phyloP scores from a whole-genome alignment of 2,888 invertebrate species.

The Gerris lacustris region DNA sequence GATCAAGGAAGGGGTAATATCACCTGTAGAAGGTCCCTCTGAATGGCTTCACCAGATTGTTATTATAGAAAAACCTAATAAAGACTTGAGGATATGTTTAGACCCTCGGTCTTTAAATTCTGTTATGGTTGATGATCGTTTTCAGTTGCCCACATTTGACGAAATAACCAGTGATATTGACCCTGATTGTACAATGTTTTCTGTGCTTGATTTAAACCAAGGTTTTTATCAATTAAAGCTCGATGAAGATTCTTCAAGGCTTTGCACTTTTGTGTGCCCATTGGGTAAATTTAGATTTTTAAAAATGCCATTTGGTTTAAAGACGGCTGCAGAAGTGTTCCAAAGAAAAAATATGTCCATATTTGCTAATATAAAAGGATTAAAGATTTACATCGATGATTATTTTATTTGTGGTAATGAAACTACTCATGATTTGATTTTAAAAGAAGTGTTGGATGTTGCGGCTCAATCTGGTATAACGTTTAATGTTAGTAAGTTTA shows the following conservation, averaged over 20 bases:
- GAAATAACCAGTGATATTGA: conserved; percentile 30
- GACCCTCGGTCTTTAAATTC: conserved; percentile 33
- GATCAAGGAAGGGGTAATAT: too few relatives aligned
- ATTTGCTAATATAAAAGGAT: conserved; percentile 25
- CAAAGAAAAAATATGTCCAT: conserved; percentile 24
- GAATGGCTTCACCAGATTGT: too few relatives aligned
- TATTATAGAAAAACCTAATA: conserved; percentile 25
- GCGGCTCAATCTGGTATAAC: conserved; percentile 6
- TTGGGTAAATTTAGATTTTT: conserved; percentile 32
- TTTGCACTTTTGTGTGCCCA: conserved; percentile 32
- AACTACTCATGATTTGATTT: conserved; percentile 28
- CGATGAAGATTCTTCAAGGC: conserved; percentile 28
- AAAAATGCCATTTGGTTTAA: conserved; percentile 32
- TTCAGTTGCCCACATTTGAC: conserved; percentile 31
- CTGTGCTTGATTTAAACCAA: conserved; percentile 22
- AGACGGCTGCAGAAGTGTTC: conserved; percentile 32
- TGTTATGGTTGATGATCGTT: conserved; percentile 29
- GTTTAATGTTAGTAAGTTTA: conserved; percentile 16
- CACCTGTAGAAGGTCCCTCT: too few relatives aligned
- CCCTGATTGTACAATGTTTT: conserved; percentile 19
- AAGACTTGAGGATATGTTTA: conserved; percentile 32
- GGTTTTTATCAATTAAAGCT: conserved; percentile 31
- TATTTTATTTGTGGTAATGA: conserved; percentile 29
- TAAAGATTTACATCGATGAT: conserved; percentile 32
- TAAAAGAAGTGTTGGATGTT: conserved; percentile 16